These are phyloP conservation scores for Chymomyza caudatula DNA, from an alignment of 2,888 invertebrate genomes.

Conservation along the genomic window DNA sequence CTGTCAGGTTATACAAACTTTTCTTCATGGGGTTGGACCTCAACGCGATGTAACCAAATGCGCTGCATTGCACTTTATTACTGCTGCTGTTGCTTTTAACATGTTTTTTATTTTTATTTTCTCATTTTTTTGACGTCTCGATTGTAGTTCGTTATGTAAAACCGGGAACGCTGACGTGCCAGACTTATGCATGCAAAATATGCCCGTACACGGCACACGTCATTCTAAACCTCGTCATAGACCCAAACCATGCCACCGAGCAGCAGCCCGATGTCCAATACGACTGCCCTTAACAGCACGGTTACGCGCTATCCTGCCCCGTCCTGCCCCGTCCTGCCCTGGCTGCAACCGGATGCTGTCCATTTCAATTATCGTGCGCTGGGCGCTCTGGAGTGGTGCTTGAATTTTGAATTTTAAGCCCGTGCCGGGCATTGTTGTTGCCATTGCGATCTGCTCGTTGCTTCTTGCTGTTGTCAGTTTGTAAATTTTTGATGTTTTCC, in stretches of 20 bases:
- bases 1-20: not conserved
- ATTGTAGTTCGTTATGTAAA: conserved; percentile 26
- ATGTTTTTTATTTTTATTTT: not conserved
- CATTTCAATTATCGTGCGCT: conserved; percentile 73
- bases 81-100: not conserved
- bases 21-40: not conserved
- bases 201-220: conserved; percentile 36
- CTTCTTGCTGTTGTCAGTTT: conserved; percentile 49
- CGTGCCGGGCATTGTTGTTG: conserved; percentile 46
- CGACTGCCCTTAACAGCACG: not conserved
- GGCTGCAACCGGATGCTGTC: conserved; percentile 71
- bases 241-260: not conserved
- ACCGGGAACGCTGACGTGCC: not conserved
- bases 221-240: conserved; percentile 22
- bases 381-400: conserved; percentile 65
- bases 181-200: conserved; percentile 1
- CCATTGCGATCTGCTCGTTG: conserved; percentile 21
- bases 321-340: conserved; percentile 3
- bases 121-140: not conserved
- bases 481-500: conserved; percentile 54
- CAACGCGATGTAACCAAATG: too few species aligned
- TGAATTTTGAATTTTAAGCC: conserved; percentile 69
- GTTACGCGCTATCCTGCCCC: conserved; percentile 6
- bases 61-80: too few species aligned
- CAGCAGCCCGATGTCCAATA: not conserved